Base-by-base conservation (phyloP, 2,888 invertebrate genomes). In the Torymus auratus region DNA sequence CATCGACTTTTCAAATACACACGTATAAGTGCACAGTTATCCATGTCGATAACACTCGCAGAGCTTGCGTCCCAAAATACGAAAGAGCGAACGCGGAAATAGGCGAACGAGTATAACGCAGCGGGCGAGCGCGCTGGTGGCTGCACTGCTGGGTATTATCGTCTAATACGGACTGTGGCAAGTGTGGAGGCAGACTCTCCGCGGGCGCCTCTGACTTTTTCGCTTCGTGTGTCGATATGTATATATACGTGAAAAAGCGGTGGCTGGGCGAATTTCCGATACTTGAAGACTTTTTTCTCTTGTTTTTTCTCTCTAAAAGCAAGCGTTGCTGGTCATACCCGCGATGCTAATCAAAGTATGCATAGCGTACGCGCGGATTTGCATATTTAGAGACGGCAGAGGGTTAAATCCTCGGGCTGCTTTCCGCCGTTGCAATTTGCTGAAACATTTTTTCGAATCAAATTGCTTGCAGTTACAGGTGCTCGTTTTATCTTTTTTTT, bases 261-360 rank as follows among this genome's bases (percentile, higher is more conserved):
- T 28, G 61, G 20, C 12, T n/a, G 60, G 2, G 75, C 23, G 58
- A 60, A 71, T 72, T 78, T 78, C 67, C 78, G 71, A 72, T 72
- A 71, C 50, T 55, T 4, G 60, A 17, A 71, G 53, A 50, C 61
- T 52, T 73, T 70, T 78, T 61, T 69, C n/a, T 28, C 20, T 65
- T 73, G 50, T 61, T 64, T 65, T 70, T 60, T 67, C 58, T 5
- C 15, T 71, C 17, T 56, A 20, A 65, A 80, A 15, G 64, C 41
- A 41, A 41, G 41, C 41, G 41, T 41, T 41, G 41, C 23, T 13
- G 55, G 60, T 23, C n/a, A n/a, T 50, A 50, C 67, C 50, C n/a
- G 15, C 67, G 72, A 81, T 72, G 61, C 72, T 77, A 77, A 81
- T 77, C 80, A 56, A 81, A 69, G 62, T 61, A 67, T 71, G 71